Evolutionary conservation across 53 echinoderm and acorn worm genomes (phyloP).

Genomic region (Glandiceps talaboti): DNA sequence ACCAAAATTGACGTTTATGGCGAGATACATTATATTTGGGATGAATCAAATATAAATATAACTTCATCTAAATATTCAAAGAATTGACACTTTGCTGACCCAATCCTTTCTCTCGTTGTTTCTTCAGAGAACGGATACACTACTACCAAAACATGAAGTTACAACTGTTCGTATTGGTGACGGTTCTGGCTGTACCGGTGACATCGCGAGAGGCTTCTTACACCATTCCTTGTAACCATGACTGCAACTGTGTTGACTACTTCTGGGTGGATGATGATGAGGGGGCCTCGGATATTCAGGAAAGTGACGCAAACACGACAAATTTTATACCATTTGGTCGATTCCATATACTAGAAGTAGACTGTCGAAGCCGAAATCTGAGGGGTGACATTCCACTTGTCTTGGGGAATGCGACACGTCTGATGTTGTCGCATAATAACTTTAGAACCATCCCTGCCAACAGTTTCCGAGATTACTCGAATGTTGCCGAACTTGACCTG

Average conservation of each 20-base stretch:
- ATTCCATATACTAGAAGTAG: not conserved
- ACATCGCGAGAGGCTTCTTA: no score
- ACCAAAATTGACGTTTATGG: no score
- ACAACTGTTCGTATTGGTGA: no score
- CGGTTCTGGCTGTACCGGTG: no score
- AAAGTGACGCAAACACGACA: not conserved
- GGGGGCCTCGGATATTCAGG: not conserved
- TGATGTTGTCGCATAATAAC: not conserved
- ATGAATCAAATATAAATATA: no score
- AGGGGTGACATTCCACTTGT: not conserved
- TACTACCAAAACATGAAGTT: no score
- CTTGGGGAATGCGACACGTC: not conserved
- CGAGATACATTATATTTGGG: no score
- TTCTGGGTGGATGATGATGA: not conserved
- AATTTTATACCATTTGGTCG: not conserved
- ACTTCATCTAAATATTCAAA: no score
- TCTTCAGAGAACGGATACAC: no score
- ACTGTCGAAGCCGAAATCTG: not conserved
- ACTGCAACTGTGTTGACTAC: not conserved
- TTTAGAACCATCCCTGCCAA: not conserved
- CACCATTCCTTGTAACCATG: not conserved
- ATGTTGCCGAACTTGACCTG: not conserved
- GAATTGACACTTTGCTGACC: no score
- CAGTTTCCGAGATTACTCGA: not conserved
- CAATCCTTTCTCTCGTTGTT: no score